phyloP scores from a whole-genome alignment of 1,140 invertebrate genomes.

The Ephestia elutella region DNA sequence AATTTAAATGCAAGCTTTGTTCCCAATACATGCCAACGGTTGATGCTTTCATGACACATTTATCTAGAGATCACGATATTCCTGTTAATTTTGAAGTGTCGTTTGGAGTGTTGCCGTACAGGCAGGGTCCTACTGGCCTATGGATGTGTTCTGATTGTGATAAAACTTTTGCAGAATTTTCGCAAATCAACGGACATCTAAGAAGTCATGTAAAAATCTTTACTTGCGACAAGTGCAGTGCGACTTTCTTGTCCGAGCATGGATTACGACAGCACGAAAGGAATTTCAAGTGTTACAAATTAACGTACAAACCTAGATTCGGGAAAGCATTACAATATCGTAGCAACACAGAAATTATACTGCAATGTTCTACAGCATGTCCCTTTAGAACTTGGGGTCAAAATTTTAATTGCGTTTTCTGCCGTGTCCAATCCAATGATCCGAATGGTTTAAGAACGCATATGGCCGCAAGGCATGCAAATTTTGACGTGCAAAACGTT shows the following conservation, averaged over 20 bases:
- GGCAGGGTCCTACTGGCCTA: slow-evolving; percentile 42
- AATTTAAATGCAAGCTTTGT: slow-evolving; percentile 58
- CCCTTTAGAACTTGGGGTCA: slow-evolving; percentile 63
- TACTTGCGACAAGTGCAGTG: slow-evolving; percentile 60
- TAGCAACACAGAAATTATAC: slow-evolving; percentile 62
- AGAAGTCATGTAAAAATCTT: slow-evolving; percentile 59
- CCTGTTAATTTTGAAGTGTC: slow-evolving; percentile 55
- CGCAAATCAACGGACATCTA: slow-evolving; percentile 58
- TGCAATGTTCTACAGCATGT: slow-evolving; percentile 59
- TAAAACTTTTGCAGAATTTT: slow-evolving; percentile 54
- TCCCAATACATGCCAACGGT: slow-evolving; percentile 36
- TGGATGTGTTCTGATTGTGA: slow-evolving; percentile 63
- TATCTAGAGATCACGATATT: slow-evolving; percentile 48
- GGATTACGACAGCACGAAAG: slow-evolving; percentile 58
- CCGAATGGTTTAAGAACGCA: slow-evolving; percentile 53
- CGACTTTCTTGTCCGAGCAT: slow-evolving; percentile 58
- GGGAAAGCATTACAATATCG: slow-evolving; percentile 55
- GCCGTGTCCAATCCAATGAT: slow-evolving; percentile 57
- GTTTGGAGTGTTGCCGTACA: slow-evolving; percentile 57
- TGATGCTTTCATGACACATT: slow-evolving; percentile 51
- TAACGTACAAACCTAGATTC: slow-evolving; percentile 57
- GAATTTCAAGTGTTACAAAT: slow-evolving; percentile 59
- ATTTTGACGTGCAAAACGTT: slow-evolving; percentile 51
- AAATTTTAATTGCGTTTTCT: slow-evolving; percentile 63
- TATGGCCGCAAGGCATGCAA: slow-evolving; percentile 53